phyloP scores from a whole-genome alignment of 2,888 invertebrate species.

The Petrolisthes manimaculis region DNA sequence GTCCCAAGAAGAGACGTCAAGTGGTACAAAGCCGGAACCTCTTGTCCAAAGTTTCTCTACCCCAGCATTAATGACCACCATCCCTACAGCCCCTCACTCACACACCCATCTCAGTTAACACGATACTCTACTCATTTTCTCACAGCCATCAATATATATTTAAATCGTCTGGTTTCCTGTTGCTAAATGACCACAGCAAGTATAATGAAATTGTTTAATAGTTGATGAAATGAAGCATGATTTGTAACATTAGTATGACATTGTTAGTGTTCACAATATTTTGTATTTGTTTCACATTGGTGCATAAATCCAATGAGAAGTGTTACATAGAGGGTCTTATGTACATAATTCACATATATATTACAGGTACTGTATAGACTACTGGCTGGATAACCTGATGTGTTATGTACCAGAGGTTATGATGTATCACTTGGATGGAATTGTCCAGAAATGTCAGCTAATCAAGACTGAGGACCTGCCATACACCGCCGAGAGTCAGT shows the following conservation, averaged over 20 bases:
- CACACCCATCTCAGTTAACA: slow-evolving; percentile 42
- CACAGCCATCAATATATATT: too few species aligned
- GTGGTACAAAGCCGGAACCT: slow-evolving; percentile 78
- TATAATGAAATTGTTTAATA: too few species aligned
- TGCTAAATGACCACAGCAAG: too few species aligned
- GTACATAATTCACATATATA: not conserved
- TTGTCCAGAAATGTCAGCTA: slow-evolving; percentile 84
- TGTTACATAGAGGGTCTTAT: too few species aligned
- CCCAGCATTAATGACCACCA: slow-evolving; percentile 77
- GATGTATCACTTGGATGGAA: slow-evolving; percentile 86
- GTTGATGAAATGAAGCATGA: too few species aligned
- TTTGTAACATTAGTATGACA: too few species aligned
- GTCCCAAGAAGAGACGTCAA: slow-evolving; percentile 77
- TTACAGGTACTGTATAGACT: slow-evolving; percentile 81
- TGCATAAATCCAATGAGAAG: too few species aligned
- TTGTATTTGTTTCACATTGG: too few species aligned
- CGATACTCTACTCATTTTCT: slow-evolving; percentile 26
- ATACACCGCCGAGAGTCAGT: slow-evolving; percentile 84
- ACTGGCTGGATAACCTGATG: slow-evolving; percentile 97
- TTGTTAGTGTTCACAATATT: too few species aligned
- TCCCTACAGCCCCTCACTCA: slow-evolving; percentile 45
- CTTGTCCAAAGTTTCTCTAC: slow-evolving; percentile 89
- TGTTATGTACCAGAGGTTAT: slow-evolving; percentile 96
- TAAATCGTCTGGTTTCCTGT: too few species aligned
- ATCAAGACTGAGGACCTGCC: slow-evolving; percentile 96